These are phyloP conservation scores for Myotis planiceps DNA, from an alignment of 2,797 vertebrate genomes.

Conservation along the genomic window DNA sequence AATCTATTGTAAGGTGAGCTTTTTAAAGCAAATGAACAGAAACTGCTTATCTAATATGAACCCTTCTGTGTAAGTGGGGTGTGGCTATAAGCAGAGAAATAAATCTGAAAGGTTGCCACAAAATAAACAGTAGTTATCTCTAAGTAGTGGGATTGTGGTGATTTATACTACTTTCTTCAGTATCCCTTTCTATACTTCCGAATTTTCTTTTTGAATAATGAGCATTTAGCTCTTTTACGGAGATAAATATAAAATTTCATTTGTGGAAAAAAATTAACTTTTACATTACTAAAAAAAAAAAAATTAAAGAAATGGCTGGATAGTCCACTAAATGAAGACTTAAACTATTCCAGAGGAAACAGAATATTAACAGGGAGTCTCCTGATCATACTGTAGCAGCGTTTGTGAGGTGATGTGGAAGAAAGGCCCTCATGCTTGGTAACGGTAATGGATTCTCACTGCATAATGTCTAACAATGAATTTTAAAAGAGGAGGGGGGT, in stretches of 20 bases:
- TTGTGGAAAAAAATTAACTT: not conserved
- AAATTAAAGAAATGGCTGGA: not conserved
- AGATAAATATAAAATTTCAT: not conserved
- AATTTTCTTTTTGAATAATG: constrained; percentile 1
- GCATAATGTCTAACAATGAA: not conserved
- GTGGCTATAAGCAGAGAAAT: not conserved
- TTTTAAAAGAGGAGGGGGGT: not conserved
- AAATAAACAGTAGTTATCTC: not conserved
- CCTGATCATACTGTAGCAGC: rapidly evolving
- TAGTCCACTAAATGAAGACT: not conserved
- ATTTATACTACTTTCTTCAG: not conserved
- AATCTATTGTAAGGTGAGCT: too few relatives aligned
- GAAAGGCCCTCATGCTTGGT: not conserved
- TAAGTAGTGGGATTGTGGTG: not conserved
- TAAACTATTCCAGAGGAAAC: not conserved
- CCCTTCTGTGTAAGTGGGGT: not conserved
- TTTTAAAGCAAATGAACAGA: not conserved
- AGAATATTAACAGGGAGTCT: too few relatives aligned
- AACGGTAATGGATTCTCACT: not conserved
- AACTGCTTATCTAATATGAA: not conserved
- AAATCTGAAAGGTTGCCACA: not conserved
- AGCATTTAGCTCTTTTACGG: not conserved
- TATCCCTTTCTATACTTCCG: not conserved
- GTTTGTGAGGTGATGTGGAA: rapidly evolving
- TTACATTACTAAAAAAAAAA: not conserved